A percentile compares a stretch with the other conserved stretches of the same genome.
Conservation (phyloP, 2,797 vertebrate genomes). For the Microchirus variegatus region DNA sequence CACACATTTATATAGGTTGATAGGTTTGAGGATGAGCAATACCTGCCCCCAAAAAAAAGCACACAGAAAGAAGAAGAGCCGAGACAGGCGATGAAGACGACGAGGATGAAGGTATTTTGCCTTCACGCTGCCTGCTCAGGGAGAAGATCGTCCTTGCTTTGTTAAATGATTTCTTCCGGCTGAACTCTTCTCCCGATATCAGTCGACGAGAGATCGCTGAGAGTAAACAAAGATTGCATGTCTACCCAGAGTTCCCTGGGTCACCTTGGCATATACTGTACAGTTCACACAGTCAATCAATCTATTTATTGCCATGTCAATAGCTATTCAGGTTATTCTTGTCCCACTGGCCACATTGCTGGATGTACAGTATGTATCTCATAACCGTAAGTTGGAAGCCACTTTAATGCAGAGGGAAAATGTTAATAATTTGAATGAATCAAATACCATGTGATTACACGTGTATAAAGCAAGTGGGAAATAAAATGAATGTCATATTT, state of each 20-base stretch:
- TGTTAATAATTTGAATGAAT: background rate
- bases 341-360: constrained; percentile 33
- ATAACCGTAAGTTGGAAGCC: constrained; percentile 6
- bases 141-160: constrained; percentile 73
- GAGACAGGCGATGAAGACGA: constrained; percentile 27
- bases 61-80: constrained; percentile 22
- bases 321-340: constrained; percentile 55
- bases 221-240: constrained; percentile 49
- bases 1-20: no score
- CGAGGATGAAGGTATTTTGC: constrained; percentile 32
- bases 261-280: constrained; percentile 75
- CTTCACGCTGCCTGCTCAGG: constrained; percentile 55
- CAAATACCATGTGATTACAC: no score
- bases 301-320: constrained; percentile 69
- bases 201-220: constrained; percentile 48
- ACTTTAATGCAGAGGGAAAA: background rate
- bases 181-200: constrained; percentile 72
- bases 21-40: no score
- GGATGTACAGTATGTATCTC: constrained; percentile 4
- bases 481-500: no score
- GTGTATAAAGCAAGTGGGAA: background rate
- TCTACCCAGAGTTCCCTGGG: constrained; percentile 55
- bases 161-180: constrained; percentile 80
- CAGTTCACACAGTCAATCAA: constrained; percentile 56
- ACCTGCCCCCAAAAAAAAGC: background rate